Conservation (phyloP, 2,797 vertebrate genomes). For the Schizothorax lantsangensis region DNA sequence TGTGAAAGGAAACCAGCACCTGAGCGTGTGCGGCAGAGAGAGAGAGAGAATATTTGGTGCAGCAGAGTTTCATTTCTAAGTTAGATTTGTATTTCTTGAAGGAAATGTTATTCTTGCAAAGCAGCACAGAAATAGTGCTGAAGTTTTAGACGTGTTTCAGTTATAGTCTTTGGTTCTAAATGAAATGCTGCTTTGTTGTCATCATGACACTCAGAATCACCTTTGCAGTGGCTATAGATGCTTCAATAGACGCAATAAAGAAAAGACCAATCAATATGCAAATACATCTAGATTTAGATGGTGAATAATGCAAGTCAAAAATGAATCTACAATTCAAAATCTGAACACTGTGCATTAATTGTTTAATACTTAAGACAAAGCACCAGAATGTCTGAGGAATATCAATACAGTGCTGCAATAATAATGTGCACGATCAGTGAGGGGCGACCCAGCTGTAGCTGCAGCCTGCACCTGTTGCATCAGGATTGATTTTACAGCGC, state of each 20-base stretch:
- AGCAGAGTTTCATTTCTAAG: not conserved
- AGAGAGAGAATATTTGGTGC: not conserved
- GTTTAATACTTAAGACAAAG: too few relatives aligned
- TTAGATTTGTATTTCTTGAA: not conserved
- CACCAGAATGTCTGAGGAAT: not conserved
- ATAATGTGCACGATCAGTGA: slow-evolving; percentile 9
- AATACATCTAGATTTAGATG: not conserved
- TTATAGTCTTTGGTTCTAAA: not conserved
- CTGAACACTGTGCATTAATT: not conserved
- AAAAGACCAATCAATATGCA: not conserved
- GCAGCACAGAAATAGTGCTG: not conserved
- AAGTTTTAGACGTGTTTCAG: not conserved
- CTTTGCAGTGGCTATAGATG: not conserved
- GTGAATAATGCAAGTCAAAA: not conserved
- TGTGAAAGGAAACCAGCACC: not conserved
- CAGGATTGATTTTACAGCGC: slow-evolving; percentile 2
- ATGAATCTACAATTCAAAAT: not conserved
- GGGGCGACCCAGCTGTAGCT: slow-evolving; percentile 23
- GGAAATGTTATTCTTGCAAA: not conserved
- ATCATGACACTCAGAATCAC: slow-evolving; percentile 1
- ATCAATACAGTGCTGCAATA: not conserved
- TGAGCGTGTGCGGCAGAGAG: not conserved
- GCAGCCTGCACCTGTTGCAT: slow-evolving; percentile 26
- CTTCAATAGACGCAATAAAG: not conserved
- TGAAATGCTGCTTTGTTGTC: not conserved